phyloP scores from a whole-genome alignment of 92 coral and sea anemone genomes.

The Meandrina meandrites region DNA sequence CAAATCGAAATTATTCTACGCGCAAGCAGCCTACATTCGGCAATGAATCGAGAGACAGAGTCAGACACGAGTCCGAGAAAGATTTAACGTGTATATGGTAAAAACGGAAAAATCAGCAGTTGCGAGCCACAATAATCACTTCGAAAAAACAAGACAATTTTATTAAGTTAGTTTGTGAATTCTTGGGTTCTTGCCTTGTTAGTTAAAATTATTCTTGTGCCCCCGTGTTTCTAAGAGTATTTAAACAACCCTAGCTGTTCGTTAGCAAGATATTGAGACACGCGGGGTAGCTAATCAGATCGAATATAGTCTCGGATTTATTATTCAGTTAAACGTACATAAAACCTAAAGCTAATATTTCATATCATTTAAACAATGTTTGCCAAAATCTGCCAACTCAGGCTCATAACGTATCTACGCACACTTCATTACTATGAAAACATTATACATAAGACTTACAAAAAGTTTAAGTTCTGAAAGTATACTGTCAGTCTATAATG shows the following conservation, averaged over 20 bases:
- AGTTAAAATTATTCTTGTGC: not conserved
- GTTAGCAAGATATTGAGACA: not conserved
- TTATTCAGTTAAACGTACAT: not conserved
- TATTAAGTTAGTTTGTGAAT: not conserved
- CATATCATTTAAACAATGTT: not conserved
- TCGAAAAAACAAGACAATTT: too few species aligned
- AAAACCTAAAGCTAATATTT: not conserved
- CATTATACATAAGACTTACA: not conserved
- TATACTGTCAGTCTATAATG: not conserved
- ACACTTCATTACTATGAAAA: not conserved
- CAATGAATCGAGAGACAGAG: not conserved
- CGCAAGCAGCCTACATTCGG: not conserved
- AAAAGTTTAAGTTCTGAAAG: not conserved
- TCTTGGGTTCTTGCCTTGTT: not conserved
- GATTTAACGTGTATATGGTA: too few species aligned
- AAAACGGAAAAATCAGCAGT: too few species aligned
- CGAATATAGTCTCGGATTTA: too few species aligned
- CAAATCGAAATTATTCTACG: not conserved
- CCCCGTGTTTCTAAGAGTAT: not conserved
- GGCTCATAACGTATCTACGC: not conserved
- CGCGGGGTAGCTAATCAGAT: not conserved
- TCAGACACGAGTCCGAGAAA: too few species aligned
- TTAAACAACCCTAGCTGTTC: not conserved
- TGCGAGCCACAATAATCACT: too few species aligned
- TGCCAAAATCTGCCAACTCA: not conserved